These are phyloP conservation scores for Chromis chromis DNA, from an alignment of 2,797 vertebrate genomes.

Conservation along the genomic window DNA sequence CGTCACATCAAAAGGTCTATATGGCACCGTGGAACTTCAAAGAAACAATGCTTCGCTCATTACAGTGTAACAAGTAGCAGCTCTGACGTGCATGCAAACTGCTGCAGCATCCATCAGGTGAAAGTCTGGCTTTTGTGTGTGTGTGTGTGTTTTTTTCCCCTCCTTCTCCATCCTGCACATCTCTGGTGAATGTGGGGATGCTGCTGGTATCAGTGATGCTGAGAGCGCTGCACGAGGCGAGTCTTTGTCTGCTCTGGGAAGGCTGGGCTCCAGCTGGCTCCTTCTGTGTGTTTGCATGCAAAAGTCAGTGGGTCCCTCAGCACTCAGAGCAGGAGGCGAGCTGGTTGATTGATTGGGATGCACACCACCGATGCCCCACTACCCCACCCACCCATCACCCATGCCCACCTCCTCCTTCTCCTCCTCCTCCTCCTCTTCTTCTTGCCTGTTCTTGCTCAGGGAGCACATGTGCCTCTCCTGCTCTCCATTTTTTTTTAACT, in stretches of 20 bases:
- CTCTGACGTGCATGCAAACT: background rate
- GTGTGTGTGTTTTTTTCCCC: background rate
- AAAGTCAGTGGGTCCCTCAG: slow-evolving; percentile 77
- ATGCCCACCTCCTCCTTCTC: background rate
- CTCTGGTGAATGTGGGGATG: slow-evolving; percentile 46
- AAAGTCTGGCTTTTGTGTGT: slow-evolving; percentile 1
- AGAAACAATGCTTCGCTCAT: background rate
- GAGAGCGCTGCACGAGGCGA: slow-evolving; percentile 56
- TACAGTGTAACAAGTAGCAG: slow-evolving; percentile 17
- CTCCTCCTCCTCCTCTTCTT: slow-evolving; percentile 7
- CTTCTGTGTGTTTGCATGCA: slow-evolving; percentile 71
- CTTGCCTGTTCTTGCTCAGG: slow-evolving; percentile 41
- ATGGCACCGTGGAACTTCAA: slow-evolving; percentile 15
- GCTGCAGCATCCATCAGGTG: slow-evolving; percentile 24
- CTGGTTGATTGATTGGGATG: slow-evolving; percentile 75
- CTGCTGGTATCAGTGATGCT: slow-evolving; percentile 67
- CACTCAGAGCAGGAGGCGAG: slow-evolving; percentile 66
- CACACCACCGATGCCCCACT: slow-evolving; percentile 41
- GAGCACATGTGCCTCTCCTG: slow-evolving; percentile 66
- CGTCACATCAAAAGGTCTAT: slow-evolving; percentile 10
- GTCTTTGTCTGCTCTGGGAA: slow-evolving; percentile 74
- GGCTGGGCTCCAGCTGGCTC: slow-evolving; percentile 80
- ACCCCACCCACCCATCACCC: background rate
- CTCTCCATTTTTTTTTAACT: slow-evolving; percentile 42
- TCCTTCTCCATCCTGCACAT: slow-evolving; percentile 6